Evolutionary conservation across 2,797 vertebrate species (phyloP), one percentile per base, ranked within the genome.

Genomic region (Peromyscus melanophrys): DNA sequence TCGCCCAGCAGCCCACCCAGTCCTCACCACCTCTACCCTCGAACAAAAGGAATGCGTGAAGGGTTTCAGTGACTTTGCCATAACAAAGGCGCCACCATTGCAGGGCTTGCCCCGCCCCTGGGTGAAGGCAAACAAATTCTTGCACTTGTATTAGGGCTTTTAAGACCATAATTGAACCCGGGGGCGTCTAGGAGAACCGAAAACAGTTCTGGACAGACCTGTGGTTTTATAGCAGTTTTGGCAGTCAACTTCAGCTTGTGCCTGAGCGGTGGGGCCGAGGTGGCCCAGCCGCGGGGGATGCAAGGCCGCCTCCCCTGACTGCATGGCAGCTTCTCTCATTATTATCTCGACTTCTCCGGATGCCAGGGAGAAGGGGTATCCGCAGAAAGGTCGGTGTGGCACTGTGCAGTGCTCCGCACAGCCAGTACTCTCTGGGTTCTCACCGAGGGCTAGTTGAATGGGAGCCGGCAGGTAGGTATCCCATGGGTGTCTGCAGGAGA

Each of bases 81-180:
- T 99, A 99, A 99, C 99, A 99, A 99, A 99, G 98, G 98, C 98
- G 98, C 99, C 98, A 98, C 98, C 98, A 99, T 98, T 98, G 98
- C 97, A 97, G 98, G 98, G 97, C 98, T 99, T 97, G 99, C 99
- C 99, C 99, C 99, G 99, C 99, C 99, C 99, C 99, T 99, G 96
- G 97, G 98, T 98, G 98, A 99, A 99, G 99, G 98, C 99, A 99
- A 99, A 99, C 99, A 99, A 99, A 99, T 99, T 99, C 99, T 99
- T 99, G 98, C 99, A 99, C 98, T 99, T 99, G 99, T 98, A 99
- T 98, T 98, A 99, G 99, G 99, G 98, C 99, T 99, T 99, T 99
- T 99, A 99, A 99, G 99, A 98, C 98, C 98, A 99, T 99, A 99
- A 99, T 99, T 99, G 99, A 99, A 99, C 98, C 98, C 99, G 99